Percentiles rank a stretch among this genome's conserved stretches.
Conservation (phyloP, 2,888 invertebrate genomes). For the Drepanosiphum platanoidis region DNA sequence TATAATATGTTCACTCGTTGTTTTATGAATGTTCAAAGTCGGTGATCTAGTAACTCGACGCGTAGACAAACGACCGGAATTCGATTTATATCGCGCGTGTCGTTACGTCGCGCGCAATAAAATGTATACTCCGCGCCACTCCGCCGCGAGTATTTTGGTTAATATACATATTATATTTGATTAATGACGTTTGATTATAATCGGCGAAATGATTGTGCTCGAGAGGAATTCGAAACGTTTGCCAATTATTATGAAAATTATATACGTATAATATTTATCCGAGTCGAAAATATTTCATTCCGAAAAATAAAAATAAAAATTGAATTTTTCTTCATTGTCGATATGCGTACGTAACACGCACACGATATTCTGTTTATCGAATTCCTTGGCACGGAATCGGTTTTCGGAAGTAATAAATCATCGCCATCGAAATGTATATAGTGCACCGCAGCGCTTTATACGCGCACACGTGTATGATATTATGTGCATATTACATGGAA, state of each 20-base stretch:
- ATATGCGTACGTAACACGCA: no score
- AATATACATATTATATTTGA: no score
- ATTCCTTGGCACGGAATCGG: not conserved
- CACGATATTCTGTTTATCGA: constrained; percentile 15
- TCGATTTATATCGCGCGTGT: not conserved
- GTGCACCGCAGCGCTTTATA: no score
- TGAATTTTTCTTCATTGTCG: constrained; percentile 1
- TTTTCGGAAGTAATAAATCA: constrained; percentile 5
- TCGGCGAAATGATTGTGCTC: not conserved
- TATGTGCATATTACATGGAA: no score
- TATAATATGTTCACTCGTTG: not conserved
- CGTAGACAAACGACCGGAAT: not conserved
- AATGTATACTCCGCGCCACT: no score
- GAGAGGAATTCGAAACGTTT: constrained; percentile 1
- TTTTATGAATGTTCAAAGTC: not conserved
- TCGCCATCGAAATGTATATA: not conserved
- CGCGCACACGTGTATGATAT: not conserved
- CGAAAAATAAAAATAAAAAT: no score
- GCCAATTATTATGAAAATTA: constrained; percentile 14
- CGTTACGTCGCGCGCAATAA: no score
- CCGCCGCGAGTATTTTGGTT: no score
- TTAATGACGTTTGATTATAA: not conserved
- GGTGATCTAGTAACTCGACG: not conserved
- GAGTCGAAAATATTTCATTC: not conserved
- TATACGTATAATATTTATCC: not conserved